Evolutionary conservation across 2,888 invertebrate species (phyloP).

Genomic region (Trissolcus japonicus): DNA sequence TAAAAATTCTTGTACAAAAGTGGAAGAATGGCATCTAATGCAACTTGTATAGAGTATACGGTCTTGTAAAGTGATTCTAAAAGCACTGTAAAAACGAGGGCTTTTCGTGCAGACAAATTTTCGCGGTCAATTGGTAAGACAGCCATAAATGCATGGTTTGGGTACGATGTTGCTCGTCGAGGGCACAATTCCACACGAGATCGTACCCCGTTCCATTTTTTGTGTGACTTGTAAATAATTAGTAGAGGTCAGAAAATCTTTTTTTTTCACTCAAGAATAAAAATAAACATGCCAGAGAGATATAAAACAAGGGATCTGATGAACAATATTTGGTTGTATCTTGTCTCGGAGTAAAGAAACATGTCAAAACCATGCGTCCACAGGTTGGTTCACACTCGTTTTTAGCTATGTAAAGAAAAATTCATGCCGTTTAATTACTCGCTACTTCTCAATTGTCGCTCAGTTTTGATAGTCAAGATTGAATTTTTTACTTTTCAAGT

Average conservation of each 20-base stretch:
- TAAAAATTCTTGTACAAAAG: background rate
- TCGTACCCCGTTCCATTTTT: constrained; percentile 1
- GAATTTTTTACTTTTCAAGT: no score
- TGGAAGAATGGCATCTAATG: constrained; percentile 45
- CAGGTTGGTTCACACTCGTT: constrained; percentile 64
- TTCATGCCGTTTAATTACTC: constrained; percentile 62
- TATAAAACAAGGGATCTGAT: constrained; percentile 51
- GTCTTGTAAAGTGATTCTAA: constrained; percentile 44
- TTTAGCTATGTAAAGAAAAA: constrained; percentile 58
- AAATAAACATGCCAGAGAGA: constrained; percentile 64
- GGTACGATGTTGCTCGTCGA: background rate
- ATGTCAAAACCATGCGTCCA: constrained; percentile 70
- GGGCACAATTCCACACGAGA: background rate
- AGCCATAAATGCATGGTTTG: constrained; percentile 1
- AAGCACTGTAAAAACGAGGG: constrained; percentile 47
- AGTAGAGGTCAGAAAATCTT: constrained; percentile 43
- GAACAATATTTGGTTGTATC: constrained; percentile 52
- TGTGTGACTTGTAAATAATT: constrained; percentile 32
- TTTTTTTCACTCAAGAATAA: constrained; percentile 60
- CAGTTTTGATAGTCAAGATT: no score
- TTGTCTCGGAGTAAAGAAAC: constrained; percentile 61
- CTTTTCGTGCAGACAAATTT: constrained; percentile 46
- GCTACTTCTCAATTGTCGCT: constrained; percentile 58
- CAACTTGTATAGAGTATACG: constrained; percentile 46
- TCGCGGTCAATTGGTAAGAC: constrained; percentile 46